Evolutionary conservation across 2,797 vertebrate species (phyloP), one percentile per base, ranked within the genome.

Genomic region (Ctenopoma multispine): DNA sequence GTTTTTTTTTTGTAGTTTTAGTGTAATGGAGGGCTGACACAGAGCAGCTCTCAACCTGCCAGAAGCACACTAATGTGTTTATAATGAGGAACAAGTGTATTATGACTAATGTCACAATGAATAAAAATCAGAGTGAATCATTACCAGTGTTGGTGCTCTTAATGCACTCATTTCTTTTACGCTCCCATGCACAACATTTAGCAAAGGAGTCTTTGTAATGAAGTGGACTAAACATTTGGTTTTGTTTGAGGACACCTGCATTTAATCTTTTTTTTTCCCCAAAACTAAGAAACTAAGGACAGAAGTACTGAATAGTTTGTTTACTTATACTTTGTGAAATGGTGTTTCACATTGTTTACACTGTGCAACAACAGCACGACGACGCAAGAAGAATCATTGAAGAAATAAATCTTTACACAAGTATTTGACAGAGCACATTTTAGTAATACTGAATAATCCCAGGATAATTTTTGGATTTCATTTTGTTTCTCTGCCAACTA

Each of bases 51-150:
- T 79, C 70, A 77, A 78, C 72, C 81, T 84, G 83, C 84, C 83
- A 89, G 76, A 66, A 62, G 63, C 69, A 49, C 77, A 46, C 80
- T 92, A 89, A 92, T 89, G 90, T 90, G 88, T 89, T 89, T 87
- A 74, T 91, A 90, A 91, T 87, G 87, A 91, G 77, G 68, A 87
- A 78, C 80, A 81, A 90, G 83, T 86, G 84, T 85, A 88, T 90
- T 88, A 87, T 85, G 82, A 87, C 76, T 88, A 81, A 89, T 85
- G 79, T 83, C 86, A 81, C 71, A 75, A 72, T 68, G 72, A 85
- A 80, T 90, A 69, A 69, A 80, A 84, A 85, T 88, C 64, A 69
- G 60, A 83, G 77, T 76, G 80, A 87, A 87, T 87, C 80, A 81
- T 74, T 56, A 61, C 75, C 44, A 46, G 79, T 79, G 60, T 63